Evolutionary conservation across 2,113 vertebrate species (phyloP), one percentile per base, ranked within the genome.

Genomic region (Tapirus terrestris): DNA sequence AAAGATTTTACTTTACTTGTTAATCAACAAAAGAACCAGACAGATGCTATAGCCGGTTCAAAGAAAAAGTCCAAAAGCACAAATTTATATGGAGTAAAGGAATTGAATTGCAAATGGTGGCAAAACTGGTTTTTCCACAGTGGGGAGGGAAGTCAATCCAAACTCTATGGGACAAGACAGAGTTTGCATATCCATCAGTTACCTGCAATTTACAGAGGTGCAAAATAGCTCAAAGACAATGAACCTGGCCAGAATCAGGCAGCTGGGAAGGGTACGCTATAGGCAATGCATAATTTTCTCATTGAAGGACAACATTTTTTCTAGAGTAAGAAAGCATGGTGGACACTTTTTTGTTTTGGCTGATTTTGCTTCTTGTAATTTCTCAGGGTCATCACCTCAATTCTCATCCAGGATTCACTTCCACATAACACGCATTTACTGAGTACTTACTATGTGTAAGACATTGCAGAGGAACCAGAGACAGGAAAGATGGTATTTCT

Each of bases 1-100:
- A 87, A 94, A 85, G 75, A 86, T 95, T 97, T 96, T 93, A 91
- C 96, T 98, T 96, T 97, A 89, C 76, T 93, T 68, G 2, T 93
- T 97, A 92, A 94, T 95, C 91, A 97, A 67, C 43, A 84, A 56
- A 67, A 79, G 89, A 97, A 92, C 76, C 85, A 96, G 96, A 96
- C 51, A 83, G 95, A 94, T 95, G 48, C 48, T 91, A 83, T 89
- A 96, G 68, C 45, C 0, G 1, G 45, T 90, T 89, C 45, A 83
- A 96, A 94, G 65, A 83, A 94, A 97, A 94, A 90, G 79, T 93
- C 72, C 72, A 75, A 88, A 97, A 92, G 45, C 51, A 96, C 61
- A 96, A 76, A 92, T 95, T 61, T 95, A 96, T 95, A 87, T 80
- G 45, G 87, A 94, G 75, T 86, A 80, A 96, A 89, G 89, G 85